Evolutionary conservation across 2,888 invertebrate species (phyloP), one percentile per base, ranked within the genome.

Genomic region (Octodonta nipae): DNA sequence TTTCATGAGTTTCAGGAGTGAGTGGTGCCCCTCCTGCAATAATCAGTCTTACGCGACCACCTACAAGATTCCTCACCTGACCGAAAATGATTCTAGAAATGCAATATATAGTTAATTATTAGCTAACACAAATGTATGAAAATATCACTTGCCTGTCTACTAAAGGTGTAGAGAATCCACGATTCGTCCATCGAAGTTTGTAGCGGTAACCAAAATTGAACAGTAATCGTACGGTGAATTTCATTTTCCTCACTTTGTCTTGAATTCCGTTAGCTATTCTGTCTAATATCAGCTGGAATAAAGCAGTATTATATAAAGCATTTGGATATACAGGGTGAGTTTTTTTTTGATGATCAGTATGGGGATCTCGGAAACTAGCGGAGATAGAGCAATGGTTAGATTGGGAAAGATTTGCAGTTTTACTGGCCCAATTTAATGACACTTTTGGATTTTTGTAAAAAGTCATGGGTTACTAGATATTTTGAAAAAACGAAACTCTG

Each of bases 251-350:
- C 33, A 96, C 85, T 60, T 91, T 91, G 54, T 95, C 93, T 55
- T 85, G 86, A 39, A 96, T 89, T 45, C 85, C 88, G 65, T 96
- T 96, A 55, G 89, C 89, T 55, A 96, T 86, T 50, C 95, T 78
- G 65, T 96, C 95, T 68, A 95, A 75, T 47, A 96, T 93, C 31
- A 93, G 68, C 86, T 89, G 65, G 14, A 10, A n/a, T n/a, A n/a
- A n/a, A n/a, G n/a, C n/a, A n/a, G n/a, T n/a, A n/a, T n/a, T n/a
- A n/a, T n/a, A n/a, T n/a, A n/a, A n/a, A n/a, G n/a, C n/a, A n/a
- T n/a, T n/a, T n/a, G n/a, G n/a, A n/a, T n/a, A n/a, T n/a, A n/a
- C n/a, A n/a, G n/a, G n/a, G n/a, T n/a, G n/a, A n/a, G n/a, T n/a
- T n/a, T n/a, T n/a, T n/a, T n/a, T n/a, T n/a, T n/a, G n/a, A n/a